These are phyloP conservation scores for Pseudorectes ferrugineus DNA, from an alignment of 2,113 vertebrate species.

Conservation along the genomic window DNA sequence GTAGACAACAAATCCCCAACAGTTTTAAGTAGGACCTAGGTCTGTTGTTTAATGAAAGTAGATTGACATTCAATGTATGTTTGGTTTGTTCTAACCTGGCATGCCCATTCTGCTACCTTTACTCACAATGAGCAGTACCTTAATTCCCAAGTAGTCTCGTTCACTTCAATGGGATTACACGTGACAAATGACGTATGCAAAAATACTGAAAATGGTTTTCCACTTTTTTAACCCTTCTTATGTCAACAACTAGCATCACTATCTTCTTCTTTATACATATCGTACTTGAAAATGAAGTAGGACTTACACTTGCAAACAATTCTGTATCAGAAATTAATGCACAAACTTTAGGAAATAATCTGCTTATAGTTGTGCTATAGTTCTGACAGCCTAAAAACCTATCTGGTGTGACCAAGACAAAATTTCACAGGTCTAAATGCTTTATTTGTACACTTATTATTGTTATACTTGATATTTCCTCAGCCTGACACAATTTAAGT, in stretches of 20 bases:
- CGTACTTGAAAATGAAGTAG: background rate
- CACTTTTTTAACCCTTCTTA: background rate
- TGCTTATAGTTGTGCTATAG: constrained; percentile 43
- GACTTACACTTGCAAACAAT: constrained; percentile 8
- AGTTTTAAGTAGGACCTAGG: constrained; percentile 6
- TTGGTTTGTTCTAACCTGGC: background rate
- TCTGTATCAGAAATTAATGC: constrained; percentile 34
- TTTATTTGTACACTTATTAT: background rate
- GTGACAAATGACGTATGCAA: background rate
- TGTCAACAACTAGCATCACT: background rate
- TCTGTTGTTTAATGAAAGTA: background rate
- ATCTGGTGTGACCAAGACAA: constrained; percentile 22
- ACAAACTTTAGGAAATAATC: constrained; percentile 42
- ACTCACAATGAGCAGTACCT: background rate
- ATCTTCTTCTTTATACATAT: background rate
- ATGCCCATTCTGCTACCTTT: background rate
- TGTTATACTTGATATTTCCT: background rate
- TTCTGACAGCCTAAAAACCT: constrained; percentile 22
- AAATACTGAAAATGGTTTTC: background rate
- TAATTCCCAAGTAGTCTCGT: background rate
- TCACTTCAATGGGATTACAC: background rate
- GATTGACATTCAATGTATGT: background rate
- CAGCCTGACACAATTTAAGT: background rate
- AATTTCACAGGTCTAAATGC: background rate
- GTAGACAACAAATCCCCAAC: background rate